Evolutionary conservation across 2,888 invertebrate species (phyloP).

Genomic region (Scrobipalpa costella): DNA sequence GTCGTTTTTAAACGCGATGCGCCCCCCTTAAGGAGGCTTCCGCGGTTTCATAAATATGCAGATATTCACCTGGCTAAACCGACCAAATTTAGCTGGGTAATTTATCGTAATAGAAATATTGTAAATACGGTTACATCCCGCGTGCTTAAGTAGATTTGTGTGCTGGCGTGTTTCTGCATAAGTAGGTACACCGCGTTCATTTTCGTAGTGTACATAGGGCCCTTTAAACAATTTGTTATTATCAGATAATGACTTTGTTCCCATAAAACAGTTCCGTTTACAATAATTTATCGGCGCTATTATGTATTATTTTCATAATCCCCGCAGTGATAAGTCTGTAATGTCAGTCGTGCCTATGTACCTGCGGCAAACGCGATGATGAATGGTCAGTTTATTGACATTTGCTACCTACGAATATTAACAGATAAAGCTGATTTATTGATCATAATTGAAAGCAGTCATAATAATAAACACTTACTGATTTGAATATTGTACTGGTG

Average conservation of each 20-base stretch:
- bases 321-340: constrained; percentile 5
- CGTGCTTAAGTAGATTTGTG: constrained; percentile 72
- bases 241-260: constrained; percentile 55
- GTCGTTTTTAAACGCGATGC: constrained; percentile 70
- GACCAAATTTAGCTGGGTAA: constrained; percentile 74
- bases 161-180: constrained; percentile 73
- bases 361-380: not conserved
- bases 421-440: constrained; percentile 7
- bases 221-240: constrained; percentile 61
- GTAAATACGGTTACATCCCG: constrained; percentile 72
- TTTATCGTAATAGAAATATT: constrained; percentile 79
- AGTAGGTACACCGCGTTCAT: constrained; percentile 58
- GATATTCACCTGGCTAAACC: constrained; percentile 78
- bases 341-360: constrained; percentile 8
- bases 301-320: constrained; percentile 21
- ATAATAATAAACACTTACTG: constrained; percentile 2
- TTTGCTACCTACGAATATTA: constrained; percentile 14
- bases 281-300: constrained; percentile 21
- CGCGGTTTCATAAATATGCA: constrained; percentile 79
- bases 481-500: not conserved
- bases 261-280: constrained; percentile 33
- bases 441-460: constrained; percentile 11
- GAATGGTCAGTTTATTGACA: constrained; percentile 6
- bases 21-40: constrained; percentile 71
- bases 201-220: constrained; percentile 62